Evolutionary conservation across 2,888 invertebrate genomes (phyloP).

Genomic region (Mesodorylaimus sp.): DNA sequence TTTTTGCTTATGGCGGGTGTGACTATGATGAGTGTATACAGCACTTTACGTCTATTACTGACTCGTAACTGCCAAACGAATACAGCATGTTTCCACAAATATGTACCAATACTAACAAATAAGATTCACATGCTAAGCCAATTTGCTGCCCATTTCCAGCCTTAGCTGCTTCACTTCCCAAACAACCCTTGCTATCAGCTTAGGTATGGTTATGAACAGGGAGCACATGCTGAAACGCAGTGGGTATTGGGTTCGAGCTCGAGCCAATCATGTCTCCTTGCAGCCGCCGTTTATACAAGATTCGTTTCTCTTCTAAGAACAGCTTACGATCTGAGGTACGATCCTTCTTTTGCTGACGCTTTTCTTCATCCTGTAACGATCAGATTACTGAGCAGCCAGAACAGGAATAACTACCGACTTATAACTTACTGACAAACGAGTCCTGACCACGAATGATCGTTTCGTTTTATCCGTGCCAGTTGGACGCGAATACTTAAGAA

Average conservation of each 20-base stretch:
- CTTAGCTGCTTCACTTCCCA: too few relatives aligned
- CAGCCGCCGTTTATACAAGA: neutral
- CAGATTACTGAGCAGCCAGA: neutral
- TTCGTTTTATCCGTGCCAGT: conserved; percentile 33
- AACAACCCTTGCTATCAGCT: too few relatives aligned
- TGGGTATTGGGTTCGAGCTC: neutral
- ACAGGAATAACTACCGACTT: neutral
- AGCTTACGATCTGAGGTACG: neutral
- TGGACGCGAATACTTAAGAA: conserved; percentile 78
- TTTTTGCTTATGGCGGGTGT: too few relatives aligned
- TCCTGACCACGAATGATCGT: conserved; percentile 23
- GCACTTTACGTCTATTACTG: too few relatives aligned
- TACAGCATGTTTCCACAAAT: too few relatives aligned
- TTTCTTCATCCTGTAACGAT: neutral
- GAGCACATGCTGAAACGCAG: too few relatives aligned
- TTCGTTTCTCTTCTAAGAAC: neutral
- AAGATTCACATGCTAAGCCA: too few relatives aligned
- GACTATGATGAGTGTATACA: too few relatives aligned
- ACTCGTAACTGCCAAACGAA: too few relatives aligned
- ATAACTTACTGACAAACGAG: neutral
- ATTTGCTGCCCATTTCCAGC: too few relatives aligned
- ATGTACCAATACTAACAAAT: too few relatives aligned
- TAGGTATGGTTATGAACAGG: too few relatives aligned
- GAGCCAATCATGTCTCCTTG: neutral
- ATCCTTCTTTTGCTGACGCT: neutral